A percentile compares a stretch with the other conserved stretches of the same genome.
phyloP scores from a whole-genome alignment of 2,113 vertebrate species.

The Macquaria ambigua region DNA sequence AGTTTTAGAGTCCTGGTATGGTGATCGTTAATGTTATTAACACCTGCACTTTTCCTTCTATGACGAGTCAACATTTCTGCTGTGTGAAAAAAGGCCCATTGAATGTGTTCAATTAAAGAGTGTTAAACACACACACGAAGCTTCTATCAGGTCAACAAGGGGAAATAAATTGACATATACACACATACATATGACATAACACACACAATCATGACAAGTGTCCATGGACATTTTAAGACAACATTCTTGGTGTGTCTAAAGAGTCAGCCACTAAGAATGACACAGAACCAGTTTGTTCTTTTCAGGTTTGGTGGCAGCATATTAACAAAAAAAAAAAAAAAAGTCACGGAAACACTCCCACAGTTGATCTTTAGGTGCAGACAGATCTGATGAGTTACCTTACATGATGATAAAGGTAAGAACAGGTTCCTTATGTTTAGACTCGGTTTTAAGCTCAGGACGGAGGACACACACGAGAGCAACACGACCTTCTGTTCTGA shows the following conservation, averaged over 20 bases:
- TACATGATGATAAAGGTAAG: background rate
- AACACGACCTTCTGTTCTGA: background rate
- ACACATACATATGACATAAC: background rate
- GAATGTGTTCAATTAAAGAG: background rate
- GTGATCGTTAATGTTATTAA: background rate
- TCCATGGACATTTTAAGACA: background rate
- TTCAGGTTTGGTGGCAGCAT: background rate
- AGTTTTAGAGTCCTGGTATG: background rate
- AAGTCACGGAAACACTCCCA: background rate
- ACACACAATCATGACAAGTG: too few species aligned
- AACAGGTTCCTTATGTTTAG: background rate
- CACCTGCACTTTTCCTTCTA: background rate
- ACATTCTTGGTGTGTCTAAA: background rate
- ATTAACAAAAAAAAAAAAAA: too few species aligned
- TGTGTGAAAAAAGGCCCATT: background rate
- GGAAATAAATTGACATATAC: background rate
- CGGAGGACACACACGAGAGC: background rate
- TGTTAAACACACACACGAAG: too few species aligned
- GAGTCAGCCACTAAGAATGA: slow-evolving; percentile 35
- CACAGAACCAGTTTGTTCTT: slow-evolving; percentile 49
- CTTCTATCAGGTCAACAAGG: too few species aligned
- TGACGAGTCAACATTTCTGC: too few species aligned
- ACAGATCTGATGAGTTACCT: background rate
- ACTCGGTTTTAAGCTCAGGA: background rate
- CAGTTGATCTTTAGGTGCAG: background rate